Base-by-base conservation (phyloP, 2,888 invertebrate genomes). In the Tortricodes alternella region DNA sequence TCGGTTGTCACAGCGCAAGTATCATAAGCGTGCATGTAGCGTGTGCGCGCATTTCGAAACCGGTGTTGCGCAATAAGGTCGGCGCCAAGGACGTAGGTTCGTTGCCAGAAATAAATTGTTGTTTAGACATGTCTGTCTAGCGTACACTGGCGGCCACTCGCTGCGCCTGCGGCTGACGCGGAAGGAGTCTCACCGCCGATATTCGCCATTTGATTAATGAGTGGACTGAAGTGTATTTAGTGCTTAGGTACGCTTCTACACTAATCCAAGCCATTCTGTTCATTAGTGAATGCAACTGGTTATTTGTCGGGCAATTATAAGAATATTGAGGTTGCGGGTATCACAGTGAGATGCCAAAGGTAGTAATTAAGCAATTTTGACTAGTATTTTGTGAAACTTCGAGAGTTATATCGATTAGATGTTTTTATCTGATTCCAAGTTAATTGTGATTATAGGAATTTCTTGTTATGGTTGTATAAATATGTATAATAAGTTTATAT, bases 31-130 rank as follows among this genome's bases (percentile, higher is more conserved):
- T 56, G 35, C 35, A 49, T 43, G 55, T 43, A 44, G 39, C 57
- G 51, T 39, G 49, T 49, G 78, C 74, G 80, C 80, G 80, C 78
- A 78, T 85, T 82, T 82, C 79, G 70, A 89, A 89, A 89, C 86
- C 81, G 85, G 86, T 86, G 84, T 90, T 89, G 89, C 86, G 89
- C 83, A 90, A 89, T 89, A 90, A 89, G 89, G 89, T 86, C 89
- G 86, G 63, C 83, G 79, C 77, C 89, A 90, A 90, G 89, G 89
- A 89, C 89, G 85, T 79, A 80, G 81, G 86, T 85, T 85, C 85
- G 86, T 83, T 88, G 89, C 85, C 88, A 89, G 89, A 88, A 88
- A 85, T 86, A 87, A 83, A 82, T 83, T 76, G 80, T 77, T 85
- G 86, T 84, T 86, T 85, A 56, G 56, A 32, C 43, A 81, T 81